phyloP scores from a whole-genome alignment of 2,113 vertebrate genomes.

The Colius striatus region DNA sequence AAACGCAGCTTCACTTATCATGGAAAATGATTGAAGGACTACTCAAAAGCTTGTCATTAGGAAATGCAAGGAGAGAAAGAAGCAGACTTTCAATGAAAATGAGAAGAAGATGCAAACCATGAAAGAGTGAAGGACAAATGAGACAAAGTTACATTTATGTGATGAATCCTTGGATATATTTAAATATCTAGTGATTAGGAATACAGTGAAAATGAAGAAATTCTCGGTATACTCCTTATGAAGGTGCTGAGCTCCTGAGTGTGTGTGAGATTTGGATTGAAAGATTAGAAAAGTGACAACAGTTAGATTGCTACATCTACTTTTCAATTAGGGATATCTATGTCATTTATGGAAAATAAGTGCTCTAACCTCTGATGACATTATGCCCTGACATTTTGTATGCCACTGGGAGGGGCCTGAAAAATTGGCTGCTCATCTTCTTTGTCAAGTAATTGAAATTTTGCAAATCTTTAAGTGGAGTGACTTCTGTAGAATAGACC shows the following conservation, averaged over 20 bases:
- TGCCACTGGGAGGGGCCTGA: not conserved
- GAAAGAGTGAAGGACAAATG: not conserved
- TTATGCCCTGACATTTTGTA: not conserved
- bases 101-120: not conserved
- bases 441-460: not conserved
- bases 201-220: not conserved
- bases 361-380: not conserved
- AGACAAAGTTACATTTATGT: not conserved
- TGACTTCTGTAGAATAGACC: not conserved
- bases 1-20: not conserved
- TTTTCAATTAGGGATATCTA: not conserved
- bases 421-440: not conserved
- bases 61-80: not conserved
- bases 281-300: not conserved
- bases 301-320: not conserved
- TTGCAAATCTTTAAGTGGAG: not conserved
- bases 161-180: not conserved
- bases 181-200: not conserved
- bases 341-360: not conserved
- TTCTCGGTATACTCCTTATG: not conserved
- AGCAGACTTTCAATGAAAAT: not conserved
- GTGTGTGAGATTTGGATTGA: not conserved
- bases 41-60: not conserved
- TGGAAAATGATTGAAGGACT: not conserved
- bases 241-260: not conserved